Evolutionary conservation across 2,113 vertebrate genomes (phyloP).

Genomic region (Ameiurus melas): DNA sequence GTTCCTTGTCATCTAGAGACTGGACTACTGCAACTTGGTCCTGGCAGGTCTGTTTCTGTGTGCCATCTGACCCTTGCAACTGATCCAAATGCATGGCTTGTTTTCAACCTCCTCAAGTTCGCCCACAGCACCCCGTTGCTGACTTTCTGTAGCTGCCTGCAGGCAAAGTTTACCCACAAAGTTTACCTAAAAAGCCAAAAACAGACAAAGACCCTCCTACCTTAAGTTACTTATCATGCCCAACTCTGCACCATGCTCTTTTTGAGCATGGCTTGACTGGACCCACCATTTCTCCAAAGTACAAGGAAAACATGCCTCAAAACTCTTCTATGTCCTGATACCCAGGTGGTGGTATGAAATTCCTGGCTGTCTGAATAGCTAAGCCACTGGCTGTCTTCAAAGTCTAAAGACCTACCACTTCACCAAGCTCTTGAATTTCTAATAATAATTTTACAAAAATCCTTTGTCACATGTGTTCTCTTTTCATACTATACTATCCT

Average conservation of each 20-base stretch:
- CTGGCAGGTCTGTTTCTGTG: background rate
- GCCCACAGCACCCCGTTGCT: background rate
- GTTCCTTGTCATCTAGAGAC: constrained; percentile 11
- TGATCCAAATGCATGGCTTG: background rate
- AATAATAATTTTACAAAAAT: background rate
- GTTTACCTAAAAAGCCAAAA: background rate
- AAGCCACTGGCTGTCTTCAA: background rate
- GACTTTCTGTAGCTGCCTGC: background rate
- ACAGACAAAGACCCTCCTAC: background rate
- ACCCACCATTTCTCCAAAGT: background rate
- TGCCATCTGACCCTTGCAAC: background rate
- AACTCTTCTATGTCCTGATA: background rate
- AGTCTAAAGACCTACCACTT: background rate
- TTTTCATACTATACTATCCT: background rate
- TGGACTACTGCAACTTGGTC: background rate
- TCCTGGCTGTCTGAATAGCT: background rate
- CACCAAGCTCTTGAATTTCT: background rate
- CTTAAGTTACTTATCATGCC: background rate
- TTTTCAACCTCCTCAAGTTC: background rate
- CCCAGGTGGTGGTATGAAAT: background rate
- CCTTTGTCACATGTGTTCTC: background rate
- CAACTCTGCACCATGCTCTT: background rate
- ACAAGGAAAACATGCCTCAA: background rate
- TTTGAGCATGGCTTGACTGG: background rate
- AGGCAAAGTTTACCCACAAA: background rate